Conservation (phyloP, 2,113 vertebrate genomes). For the Sprattus sprattus region DNA sequence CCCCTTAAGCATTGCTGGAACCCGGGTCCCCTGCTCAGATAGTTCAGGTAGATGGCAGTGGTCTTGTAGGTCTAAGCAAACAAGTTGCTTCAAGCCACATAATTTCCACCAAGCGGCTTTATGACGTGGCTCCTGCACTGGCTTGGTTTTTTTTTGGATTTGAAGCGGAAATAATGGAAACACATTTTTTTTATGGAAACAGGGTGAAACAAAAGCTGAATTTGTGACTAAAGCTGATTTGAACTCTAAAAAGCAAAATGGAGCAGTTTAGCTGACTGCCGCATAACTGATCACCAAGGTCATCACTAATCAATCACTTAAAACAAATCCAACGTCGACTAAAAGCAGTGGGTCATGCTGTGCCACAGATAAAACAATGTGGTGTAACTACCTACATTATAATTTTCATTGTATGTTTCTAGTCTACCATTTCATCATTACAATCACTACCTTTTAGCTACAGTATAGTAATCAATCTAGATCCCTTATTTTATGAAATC, state of each 20-base stretch:
- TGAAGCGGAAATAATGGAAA: conserved; percentile 54
- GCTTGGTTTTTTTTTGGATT: conserved; percentile 34
- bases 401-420: background rate
- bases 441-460: background rate
- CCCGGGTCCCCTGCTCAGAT: background rate
- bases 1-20: background rate
- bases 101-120: background rate
- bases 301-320: background rate
- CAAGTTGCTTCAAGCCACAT: background rate
- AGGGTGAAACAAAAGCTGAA: background rate
- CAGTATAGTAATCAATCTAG: background rate
- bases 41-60: background rate
- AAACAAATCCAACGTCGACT: background rate
- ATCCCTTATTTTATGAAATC: background rate
- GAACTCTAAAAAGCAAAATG: background rate
- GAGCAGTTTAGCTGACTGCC: background rate
- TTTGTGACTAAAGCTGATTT: background rate
- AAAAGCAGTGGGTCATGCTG: background rate
- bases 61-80: background rate
- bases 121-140: background rate
- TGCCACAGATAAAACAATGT: background rate
- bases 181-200: background rate
- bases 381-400: conserved; percentile 71
- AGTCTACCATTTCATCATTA: background rate
- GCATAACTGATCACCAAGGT: conserved; percentile 16